phyloP scores from a whole-genome alignment of 2,888 invertebrate genomes.

The Yponomeuta plumbellus region DNA sequence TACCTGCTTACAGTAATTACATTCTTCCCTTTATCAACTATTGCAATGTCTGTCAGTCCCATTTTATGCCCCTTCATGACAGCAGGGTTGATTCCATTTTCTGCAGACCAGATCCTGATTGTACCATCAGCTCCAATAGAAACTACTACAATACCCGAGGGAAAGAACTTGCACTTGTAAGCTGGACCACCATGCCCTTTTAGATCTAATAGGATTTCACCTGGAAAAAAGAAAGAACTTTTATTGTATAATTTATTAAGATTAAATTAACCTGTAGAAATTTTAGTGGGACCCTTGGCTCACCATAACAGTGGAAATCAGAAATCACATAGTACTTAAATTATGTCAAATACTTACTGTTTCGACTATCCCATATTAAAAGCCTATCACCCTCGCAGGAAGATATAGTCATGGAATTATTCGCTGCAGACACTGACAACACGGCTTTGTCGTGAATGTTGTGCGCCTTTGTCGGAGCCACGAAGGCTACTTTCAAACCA shows the following conservation, averaged over 20 bases:
- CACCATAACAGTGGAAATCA: no score
- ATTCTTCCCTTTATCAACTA: slow-evolving; percentile 82
- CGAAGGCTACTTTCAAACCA: slow-evolving; percentile 63
- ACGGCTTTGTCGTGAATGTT: slow-evolving; percentile 68
- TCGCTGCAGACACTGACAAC: slow-evolving; percentile 75
- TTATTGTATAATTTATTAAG: neutral
- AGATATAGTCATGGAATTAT: slow-evolving; percentile 79
- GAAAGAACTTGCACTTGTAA: slow-evolving; percentile 81
- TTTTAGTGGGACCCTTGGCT: no score
- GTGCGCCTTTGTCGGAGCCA: slow-evolving; percentile 68
- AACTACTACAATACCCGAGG: slow-evolving; percentile 81
- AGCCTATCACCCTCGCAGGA: slow-evolving; percentile 77
- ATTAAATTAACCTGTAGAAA: neutral
- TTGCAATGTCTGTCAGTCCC: slow-evolving; percentile 78
- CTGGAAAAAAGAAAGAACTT: slow-evolving; percentile 33
- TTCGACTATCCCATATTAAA: slow-evolving; percentile 79
- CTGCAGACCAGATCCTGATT: slow-evolving; percentile 82
- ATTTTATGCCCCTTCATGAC: slow-evolving; percentile 80
- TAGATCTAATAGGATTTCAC: slow-evolving; percentile 62
- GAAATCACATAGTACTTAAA: no score
- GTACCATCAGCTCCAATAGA: slow-evolving; percentile 82
- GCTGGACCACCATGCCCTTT: slow-evolving; percentile 82
- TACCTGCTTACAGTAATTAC: slow-evolving; percentile 81
- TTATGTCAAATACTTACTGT: slow-evolving; percentile 55
- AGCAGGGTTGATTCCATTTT: slow-evolving; percentile 80